Evolutionary conservation across 2,888 invertebrate species (phyloP).

Genomic region (Dicycla oo): DNA sequence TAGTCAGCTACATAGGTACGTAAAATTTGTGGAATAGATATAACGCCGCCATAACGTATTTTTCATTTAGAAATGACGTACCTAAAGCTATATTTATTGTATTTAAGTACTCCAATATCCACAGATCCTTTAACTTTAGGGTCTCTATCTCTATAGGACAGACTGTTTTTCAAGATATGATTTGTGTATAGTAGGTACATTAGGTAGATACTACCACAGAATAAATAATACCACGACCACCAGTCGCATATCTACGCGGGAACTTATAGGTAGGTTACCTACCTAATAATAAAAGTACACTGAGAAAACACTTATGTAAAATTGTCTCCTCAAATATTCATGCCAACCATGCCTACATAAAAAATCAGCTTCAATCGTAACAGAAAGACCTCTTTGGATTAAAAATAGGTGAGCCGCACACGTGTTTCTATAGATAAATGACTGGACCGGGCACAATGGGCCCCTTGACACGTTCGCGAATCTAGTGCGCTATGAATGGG

Average conservation of each 20-base stretch:
- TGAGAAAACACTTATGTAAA: too few species aligned
- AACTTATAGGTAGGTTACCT: not conserved
- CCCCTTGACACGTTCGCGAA: conserved; percentile 44
- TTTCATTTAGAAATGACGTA: not conserved
- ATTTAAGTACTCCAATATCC: not conserved
- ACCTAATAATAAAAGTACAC: too few species aligned
- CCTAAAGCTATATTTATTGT: not conserved
- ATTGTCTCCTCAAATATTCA: conserved; percentile 8
- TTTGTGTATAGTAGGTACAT: too few species aligned
- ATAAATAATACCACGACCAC: not conserved
- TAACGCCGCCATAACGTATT: not conserved
- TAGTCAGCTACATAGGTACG: not conserved
- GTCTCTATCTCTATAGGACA: not conserved
- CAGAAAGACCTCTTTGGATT: conserved; percentile 29
- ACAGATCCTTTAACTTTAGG: not conserved
- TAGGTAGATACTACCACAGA: too few species aligned
- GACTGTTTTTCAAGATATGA: not conserved
- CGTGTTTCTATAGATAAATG: conserved; percentile 53
- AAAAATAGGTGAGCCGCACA: conserved; percentile 35
- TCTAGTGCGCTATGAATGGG: conserved; percentile 31
- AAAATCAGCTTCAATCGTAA: conserved; percentile 1
- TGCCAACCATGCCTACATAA: not conserved
- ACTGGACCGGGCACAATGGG: conserved; percentile 31
- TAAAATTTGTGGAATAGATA: not conserved
- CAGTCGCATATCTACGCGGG: not conserved